phyloP scores from a whole-genome alignment of 2,113 vertebrate species.

The Pseudopodoces humilis region DNA sequence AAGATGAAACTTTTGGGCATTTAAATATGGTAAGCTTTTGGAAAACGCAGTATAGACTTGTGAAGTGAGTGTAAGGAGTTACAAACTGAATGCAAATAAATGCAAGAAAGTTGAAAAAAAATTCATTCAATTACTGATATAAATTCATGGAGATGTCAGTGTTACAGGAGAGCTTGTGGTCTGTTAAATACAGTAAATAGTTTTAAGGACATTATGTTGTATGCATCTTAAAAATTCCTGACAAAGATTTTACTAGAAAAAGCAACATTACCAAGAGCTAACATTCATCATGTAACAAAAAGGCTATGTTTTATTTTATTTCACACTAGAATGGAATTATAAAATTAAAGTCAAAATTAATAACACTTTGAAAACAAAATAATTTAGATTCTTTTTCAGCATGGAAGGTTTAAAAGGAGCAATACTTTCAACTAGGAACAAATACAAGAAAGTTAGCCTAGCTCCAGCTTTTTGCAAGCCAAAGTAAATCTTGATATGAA shows the following conservation, averaged over 20 bases:
- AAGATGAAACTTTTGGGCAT: not conserved
- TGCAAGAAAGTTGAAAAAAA: not conserved
- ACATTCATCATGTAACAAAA: not conserved
- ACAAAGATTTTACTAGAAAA: not conserved
- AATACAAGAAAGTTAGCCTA: not conserved
- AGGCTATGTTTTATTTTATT: not conserved
- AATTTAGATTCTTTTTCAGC: not conserved
- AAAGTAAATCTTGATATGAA: not conserved
- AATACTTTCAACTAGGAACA: not conserved
- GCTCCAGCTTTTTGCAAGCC: not conserved
- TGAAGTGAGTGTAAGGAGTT: not conserved
- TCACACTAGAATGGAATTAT: not conserved
- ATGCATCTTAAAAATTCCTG: not conserved
- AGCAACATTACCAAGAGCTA: not conserved
- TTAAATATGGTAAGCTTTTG: not conserved
- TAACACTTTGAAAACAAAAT: not conserved
- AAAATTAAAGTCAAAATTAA: not conserved
- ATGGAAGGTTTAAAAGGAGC: not conserved
- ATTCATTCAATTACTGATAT: not conserved
- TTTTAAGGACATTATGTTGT: not conserved
- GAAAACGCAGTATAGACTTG: not conserved
- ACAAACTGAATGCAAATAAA: not conserved
- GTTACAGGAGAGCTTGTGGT: not conserved
- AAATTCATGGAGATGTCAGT: not conserved
- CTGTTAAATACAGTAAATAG: not conserved